phyloP scores from a whole-genome alignment of 1,140 invertebrate species.

The Dufourea novaeangliae region DNA sequence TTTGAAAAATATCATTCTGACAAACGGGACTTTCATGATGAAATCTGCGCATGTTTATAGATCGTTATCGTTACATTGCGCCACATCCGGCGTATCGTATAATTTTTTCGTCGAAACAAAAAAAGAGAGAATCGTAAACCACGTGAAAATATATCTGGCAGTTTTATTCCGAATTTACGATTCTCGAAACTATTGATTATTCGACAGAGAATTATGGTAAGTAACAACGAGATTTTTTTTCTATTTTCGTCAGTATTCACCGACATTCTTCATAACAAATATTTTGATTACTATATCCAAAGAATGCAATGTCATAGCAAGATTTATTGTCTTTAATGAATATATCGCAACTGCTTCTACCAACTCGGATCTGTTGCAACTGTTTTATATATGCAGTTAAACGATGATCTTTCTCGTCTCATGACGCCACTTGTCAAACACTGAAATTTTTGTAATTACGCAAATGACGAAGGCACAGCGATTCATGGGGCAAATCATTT shows the following conservation, averaged over 20 bases:
- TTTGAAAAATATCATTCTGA: not conserved
- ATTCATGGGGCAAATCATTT: conserved; percentile 50
- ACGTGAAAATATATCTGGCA: not conserved
- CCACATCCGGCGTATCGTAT: not conserved
- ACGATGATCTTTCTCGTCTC: not conserved
- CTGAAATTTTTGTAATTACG: conserved; percentile 52
- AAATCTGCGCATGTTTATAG: not conserved
- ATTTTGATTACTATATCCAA: no score
- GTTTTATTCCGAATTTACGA: not conserved
- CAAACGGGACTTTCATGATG: not conserved
- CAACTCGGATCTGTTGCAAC: not conserved
- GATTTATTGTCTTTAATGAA: not conserved
- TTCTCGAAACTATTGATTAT: not conserved
- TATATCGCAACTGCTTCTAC: not conserved
- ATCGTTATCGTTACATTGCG: not conserved
- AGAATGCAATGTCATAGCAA: no score
- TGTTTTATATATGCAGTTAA: conserved; percentile 12
- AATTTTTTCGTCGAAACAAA: not conserved
- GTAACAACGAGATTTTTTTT: not conserved
- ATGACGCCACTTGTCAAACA: conserved; percentile 32
- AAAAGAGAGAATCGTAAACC: not conserved
- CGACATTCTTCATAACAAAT: no score
- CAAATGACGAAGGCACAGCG: conserved; percentile 38
- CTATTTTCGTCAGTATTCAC: not conserved
- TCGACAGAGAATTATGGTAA: not conserved